Base-by-base conservation (phyloP, 2,888 invertebrate species). In the Platycheirus albimanus region DNA sequence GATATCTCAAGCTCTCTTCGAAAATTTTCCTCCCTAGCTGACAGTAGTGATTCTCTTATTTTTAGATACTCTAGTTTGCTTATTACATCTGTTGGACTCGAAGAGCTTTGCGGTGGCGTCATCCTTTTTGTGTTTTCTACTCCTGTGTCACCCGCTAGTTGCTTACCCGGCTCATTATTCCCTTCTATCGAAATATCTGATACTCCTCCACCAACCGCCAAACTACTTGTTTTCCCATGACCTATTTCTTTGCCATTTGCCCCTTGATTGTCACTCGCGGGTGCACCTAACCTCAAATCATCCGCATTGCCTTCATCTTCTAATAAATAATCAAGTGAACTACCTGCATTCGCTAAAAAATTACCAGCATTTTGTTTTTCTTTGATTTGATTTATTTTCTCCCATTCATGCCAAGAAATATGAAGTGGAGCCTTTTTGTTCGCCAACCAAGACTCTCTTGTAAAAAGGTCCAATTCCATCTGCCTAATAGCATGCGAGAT, bases 401-500 rank as follows among this genome's bases (percentile, higher is more conserved):
- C 36, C 36, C 5, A 36, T 36, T 36, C 36, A 3, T 36, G 5
- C 36, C 36, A 36, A 36, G 36, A 36, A 36, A 36, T 36, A n/a
- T 36, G 36, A 36, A 36, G 36, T n/a, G 36, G 36, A 36, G 36
- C 36, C 36, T 36, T 36, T 36, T 36, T 36, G 36, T 10, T 36
- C 0, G 3, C 36, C 36, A 36, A 36, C 36, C 36, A 36, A n/a
- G 11, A 36, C 11, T 3, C 36, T 36, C 36, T 36, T 5, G 36
- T 10, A 36, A 36, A 10, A 36, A 36, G 36, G 36, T 36, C 36
- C 11, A 36, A 10, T 10, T 36, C 36, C 36, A 36, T 36, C 36
- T 36, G 36, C 11, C 36, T 36, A 36, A 36, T 36, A 36, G 36
- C 36, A 36, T 36, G 3, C 10, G 36, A 36, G 36, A 36, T 36